These are phyloP conservation scores for Malurus leucopterus DNA, from an alignment of 2,797 vertebrate species.

Conservation along the genomic window DNA sequence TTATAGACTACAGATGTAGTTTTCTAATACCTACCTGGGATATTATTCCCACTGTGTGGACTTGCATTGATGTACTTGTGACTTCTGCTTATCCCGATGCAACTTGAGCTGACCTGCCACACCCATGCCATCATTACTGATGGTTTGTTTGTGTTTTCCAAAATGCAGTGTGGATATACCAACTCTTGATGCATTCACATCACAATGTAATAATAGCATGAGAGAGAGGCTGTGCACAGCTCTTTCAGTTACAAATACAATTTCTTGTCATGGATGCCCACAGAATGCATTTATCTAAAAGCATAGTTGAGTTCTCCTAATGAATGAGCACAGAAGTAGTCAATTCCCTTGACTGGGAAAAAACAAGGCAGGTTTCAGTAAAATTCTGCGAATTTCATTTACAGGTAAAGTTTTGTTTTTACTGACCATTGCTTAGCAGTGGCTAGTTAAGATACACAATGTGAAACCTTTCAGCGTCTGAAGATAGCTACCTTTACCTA, in stretches of 20 bases:
- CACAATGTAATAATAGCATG: not conserved
- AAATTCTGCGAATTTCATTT: not conserved
- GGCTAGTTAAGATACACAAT: not conserved
- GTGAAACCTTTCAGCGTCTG: not conserved
- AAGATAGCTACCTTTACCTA: not conserved
- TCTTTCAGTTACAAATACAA: not conserved
- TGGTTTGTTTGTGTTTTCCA: not conserved
- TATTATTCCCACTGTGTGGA: not conserved
- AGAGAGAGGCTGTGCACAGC: not conserved
- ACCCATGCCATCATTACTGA: not conserved
- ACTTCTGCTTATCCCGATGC: not conserved
- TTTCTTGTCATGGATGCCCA: not conserved
- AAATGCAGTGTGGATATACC: not conserved
- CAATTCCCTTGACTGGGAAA: not conserved
- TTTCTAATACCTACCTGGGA: not conserved
- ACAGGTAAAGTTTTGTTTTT: not conserved
- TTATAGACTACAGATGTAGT: not conserved
- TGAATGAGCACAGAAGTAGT: not conserved
- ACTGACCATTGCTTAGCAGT: not conserved
- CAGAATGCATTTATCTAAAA: not conserved
- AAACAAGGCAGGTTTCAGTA: not conserved
- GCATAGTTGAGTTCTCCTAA: accelerated
- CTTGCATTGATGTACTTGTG: not conserved
- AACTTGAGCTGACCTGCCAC: not conserved
- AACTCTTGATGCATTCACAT: not conserved